Percentiles rank a stretch among this genome's conserved stretches.
Conservation (phyloP, 2,797 vertebrate genomes). For the Anguilla anguilla region DNA sequence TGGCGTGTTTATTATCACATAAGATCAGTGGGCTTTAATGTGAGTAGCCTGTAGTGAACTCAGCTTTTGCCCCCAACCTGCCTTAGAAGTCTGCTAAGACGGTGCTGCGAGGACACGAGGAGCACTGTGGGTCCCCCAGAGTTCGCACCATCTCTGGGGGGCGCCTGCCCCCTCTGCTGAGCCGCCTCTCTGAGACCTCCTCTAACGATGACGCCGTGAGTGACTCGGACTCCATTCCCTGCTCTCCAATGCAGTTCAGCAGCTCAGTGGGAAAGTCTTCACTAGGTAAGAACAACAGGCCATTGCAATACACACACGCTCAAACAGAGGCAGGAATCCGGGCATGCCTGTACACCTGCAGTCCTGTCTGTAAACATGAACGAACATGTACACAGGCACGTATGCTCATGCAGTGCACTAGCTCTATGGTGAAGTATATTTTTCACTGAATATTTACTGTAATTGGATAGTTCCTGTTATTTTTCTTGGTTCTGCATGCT, state of each 20-base stretch:
- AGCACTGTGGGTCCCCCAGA: constrained; percentile 85
- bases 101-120: constrained; percentile 87
- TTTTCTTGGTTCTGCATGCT: background rate
- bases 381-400: background rate
- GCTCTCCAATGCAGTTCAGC: constrained; percentile 60
- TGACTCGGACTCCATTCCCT: constrained; percentile 88
- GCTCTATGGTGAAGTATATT: background rate
- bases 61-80: background rate
- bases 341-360: background rate
- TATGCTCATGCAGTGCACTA: background rate
- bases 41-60: background rate
- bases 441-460: background rate
- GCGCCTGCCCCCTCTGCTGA: constrained; percentile 77
- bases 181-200: constrained; percentile 87
- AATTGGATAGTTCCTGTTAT: constrained; percentile 1
- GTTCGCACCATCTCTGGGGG: constrained; percentile 82
- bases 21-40: background rate
- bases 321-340: background rate
- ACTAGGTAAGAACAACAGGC: constrained; percentile 42
- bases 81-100: constrained; percentile 89
- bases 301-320: no score
- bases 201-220: constrained; percentile 89
- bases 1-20: no score
- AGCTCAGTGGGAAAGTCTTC: constrained; percentile 60
- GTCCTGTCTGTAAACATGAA: background rate